These are phyloP conservation scores for Sclerurus mexicanus DNA, from an alignment of 2,113 vertebrate species.

Conservation along the genomic window DNA sequence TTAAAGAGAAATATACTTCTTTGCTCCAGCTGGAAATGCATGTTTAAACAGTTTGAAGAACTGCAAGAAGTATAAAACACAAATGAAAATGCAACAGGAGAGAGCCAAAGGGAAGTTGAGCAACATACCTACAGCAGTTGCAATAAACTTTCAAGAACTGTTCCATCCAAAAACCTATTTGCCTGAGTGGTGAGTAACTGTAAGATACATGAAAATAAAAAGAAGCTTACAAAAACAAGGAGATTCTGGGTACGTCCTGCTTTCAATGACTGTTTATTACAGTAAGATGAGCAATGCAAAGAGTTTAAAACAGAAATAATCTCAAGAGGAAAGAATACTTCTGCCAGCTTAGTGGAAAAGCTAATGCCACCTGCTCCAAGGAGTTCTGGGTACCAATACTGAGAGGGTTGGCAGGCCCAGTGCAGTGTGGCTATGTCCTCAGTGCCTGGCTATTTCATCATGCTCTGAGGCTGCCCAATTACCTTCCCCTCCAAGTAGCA, in stretches of 20 bases:
- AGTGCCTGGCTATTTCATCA: neutral
- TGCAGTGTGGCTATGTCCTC: neutral
- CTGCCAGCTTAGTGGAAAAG: neutral
- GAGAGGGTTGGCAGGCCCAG: neutral
- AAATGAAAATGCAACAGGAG: neutral
- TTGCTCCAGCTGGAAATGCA: neutral
- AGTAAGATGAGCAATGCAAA: neutral
- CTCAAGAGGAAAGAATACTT: neutral
- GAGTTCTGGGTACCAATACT: neutral
- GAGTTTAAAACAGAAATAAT: neutral
- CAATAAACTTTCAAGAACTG: neutral
- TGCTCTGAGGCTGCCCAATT: neutral
- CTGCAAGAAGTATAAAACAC: neutral
- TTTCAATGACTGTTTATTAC: neutral
- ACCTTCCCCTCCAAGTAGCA: neutral
- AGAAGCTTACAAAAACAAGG: neutral
- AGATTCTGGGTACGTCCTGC: neutral
- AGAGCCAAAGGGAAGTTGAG: neutral
- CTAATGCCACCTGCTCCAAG: neutral
- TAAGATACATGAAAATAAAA: neutral
- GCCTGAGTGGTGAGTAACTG: neutral
- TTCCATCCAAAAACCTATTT: neutral
- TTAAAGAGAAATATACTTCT: neutral
- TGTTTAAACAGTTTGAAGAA: neutral
- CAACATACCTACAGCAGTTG: neutral